Evolutionary conservation across 2,113 vertebrate genomes (phyloP).

Genomic region (Podarcis raffonei): DNA sequence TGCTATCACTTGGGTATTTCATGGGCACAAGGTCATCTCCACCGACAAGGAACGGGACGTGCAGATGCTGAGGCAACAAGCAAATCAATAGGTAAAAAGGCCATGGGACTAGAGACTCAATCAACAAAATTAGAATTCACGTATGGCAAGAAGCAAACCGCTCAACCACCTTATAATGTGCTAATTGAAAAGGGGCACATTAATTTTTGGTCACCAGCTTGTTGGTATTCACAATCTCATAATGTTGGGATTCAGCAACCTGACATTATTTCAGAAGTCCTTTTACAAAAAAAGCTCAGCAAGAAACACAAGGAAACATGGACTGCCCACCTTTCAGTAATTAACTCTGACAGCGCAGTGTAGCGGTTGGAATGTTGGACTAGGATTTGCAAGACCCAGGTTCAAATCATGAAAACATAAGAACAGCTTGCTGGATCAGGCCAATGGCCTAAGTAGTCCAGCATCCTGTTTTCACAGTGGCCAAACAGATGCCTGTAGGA

Average conservation of each 20-base stretch:
- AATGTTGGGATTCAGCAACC: background rate
- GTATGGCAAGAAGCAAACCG: background rate
- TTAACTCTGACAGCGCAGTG: background rate
- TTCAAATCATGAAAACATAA: background rate
- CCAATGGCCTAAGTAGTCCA: too few species aligned
- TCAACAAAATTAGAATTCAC: background rate
- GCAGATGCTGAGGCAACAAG: background rate
- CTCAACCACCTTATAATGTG: accelerated
- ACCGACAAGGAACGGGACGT: background rate
- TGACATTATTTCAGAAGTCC: background rate
- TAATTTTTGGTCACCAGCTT: background rate
- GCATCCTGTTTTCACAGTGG: too few species aligned
- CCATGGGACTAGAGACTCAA: constrained; percentile 11
- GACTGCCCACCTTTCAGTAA: background rate
- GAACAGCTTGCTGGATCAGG: background rate
- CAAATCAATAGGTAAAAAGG: constrained; percentile 7
- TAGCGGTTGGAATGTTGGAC: background rate
- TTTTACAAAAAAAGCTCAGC: background rate
- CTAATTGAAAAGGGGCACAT: accelerated
- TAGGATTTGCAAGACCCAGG: background rate
- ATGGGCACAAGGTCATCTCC: background rate
- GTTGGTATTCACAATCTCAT: background rate
- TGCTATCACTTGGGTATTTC: background rate
- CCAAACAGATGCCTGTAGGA: too few species aligned
- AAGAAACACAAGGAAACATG: background rate